Evolutionary conservation across 2,888 invertebrate genomes (phyloP).

Genomic region (Raillietiella orientalis): DNA sequence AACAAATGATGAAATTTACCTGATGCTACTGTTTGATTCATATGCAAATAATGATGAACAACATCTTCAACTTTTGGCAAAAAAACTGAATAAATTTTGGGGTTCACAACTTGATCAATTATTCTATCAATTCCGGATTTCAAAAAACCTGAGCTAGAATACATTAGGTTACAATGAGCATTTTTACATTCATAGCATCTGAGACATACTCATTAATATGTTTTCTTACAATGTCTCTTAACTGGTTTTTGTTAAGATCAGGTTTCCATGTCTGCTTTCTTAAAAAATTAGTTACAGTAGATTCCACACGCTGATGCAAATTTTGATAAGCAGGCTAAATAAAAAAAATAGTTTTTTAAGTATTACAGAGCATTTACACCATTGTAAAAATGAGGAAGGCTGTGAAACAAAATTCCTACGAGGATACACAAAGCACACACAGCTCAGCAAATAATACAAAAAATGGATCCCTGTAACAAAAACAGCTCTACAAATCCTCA

Average conservation of each 20-base stretch:
- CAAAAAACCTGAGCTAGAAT: conserved; percentile 43
- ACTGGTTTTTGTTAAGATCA: conserved; percentile 64
- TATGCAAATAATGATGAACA: conserved; percentile 51
- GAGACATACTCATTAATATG: conserved; percentile 42
- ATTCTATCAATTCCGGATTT: conserved; percentile 75
- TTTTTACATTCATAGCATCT: background rate
- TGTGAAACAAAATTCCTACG: too few species aligned
- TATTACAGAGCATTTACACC: background rate
- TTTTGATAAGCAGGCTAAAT: conserved; percentile 67
- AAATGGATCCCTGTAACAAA: conserved; percentile 1
- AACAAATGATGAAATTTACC: too few species aligned
- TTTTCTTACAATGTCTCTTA: conserved; percentile 53
- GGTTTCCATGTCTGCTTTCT: conserved; percentile 50
- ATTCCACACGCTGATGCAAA: conserved; percentile 55
- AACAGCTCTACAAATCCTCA: too few species aligned
- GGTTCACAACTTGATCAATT: conserved; percentile 81
- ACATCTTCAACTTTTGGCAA: conserved; percentile 68
- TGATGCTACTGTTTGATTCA: conserved; percentile 40
- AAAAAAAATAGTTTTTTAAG: conserved; percentile 3
- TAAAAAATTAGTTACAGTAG: conserved; percentile 50
- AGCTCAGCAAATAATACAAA: too few species aligned
- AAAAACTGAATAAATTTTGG: conserved; percentile 57
- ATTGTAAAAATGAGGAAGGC: too few species aligned
- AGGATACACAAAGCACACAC: too few species aligned
- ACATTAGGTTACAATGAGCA: conserved; percentile 2